A percentile compares a stretch with the other conserved stretches of the same genome.
phyloP scores from a whole-genome alignment of 1,140 invertebrate species.

The Semibalanus balanoides region DNA sequence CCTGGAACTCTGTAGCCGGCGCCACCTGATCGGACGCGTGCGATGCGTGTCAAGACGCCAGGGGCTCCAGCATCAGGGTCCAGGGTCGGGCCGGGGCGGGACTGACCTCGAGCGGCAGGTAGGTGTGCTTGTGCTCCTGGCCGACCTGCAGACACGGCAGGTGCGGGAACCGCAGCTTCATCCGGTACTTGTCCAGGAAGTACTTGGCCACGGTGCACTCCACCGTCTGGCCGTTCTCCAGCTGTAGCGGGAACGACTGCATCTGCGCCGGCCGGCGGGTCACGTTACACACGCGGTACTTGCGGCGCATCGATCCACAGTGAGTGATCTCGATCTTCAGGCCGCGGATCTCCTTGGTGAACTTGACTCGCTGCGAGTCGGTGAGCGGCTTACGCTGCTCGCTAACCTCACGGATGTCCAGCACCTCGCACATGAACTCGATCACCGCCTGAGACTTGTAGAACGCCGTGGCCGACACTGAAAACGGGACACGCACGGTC shows the following conservation, averaged over 20 bases:
- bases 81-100: too few species aligned
- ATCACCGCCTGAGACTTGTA: slow-evolving; percentile 99
- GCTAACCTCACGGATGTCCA: slow-evolving; percentile 93
- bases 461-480: slow-evolving; percentile 98
- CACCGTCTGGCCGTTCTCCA: slow-evolving; percentile 98
- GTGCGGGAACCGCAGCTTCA: slow-evolving; percentile 93
- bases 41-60: too few species aligned
- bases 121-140: slow-evolving; percentile 99
- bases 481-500: not conserved
- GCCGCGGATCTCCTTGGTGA: slow-evolving; percentile 99
- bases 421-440: slow-evolving; percentile 99
- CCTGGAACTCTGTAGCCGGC: too few species aligned
- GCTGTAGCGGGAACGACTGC: slow-evolving; percentile 97
- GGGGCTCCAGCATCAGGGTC: too few species aligned
- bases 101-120: slow-evolving; percentile 76
- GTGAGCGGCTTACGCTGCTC: slow-evolving; percentile 90
- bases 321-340: slow-evolving; percentile 85
- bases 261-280: slow-evolving; percentile 95
- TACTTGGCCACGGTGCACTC: slow-evolving; percentile 99
- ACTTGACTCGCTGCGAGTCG: slow-evolving; percentile 98
- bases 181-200: slow-evolving; percentile 98
- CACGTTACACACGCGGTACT: slow-evolving; percentile 98
- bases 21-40: too few species aligned
- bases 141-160: slow-evolving; percentile 97
- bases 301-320: slow-evolving; percentile 95